Percentiles rank a stretch among this genome's conserved stretches.
Conservation (phyloP, 2,888 invertebrate genomes). For the Adelognathus sp. region DNA sequence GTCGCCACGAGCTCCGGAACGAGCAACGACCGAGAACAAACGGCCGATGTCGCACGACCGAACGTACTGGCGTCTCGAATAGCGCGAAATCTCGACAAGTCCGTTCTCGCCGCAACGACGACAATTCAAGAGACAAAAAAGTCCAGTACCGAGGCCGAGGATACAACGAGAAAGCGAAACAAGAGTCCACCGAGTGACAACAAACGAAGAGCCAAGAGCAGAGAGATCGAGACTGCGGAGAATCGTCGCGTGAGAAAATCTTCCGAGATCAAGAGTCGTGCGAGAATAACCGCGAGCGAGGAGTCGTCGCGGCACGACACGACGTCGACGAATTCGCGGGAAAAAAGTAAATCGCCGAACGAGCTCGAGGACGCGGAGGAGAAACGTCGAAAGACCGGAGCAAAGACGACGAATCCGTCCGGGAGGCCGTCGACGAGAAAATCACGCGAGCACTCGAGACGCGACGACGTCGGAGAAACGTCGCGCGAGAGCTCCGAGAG, state of each 20-base stretch:
- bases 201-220: conserved; percentile 25
- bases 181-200: conserved; percentile 39
- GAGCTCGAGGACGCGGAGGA: conserved; percentile 38
- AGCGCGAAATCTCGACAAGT: conserved; percentile 9
- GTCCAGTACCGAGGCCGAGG: conserved; percentile 1
- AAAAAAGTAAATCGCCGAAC: conserved; percentile 54
- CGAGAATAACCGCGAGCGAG: conserved; percentile 28
- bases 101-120: not conserved
- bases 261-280: conserved; percentile 15
- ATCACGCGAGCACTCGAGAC: conserved; percentile 5
- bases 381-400: conserved; percentile 3
- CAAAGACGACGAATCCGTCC: not conserved
- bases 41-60: not conserved
- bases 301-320: conserved; percentile 51
- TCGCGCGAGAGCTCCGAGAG: conserved; percentile 6
- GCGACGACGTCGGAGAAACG: conserved; percentile 33
- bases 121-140: conserved; percentile 12
- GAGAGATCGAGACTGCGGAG: conserved; percentile 41
- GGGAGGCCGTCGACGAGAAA: not conserved
- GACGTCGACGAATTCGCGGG: conserved; percentile 39
- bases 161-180: conserved; percentile 40
- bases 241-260: conserved; percentile 18
- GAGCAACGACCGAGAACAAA: not conserved
- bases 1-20: not conserved
- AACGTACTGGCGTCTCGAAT: conserved; percentile 13